These are phyloP conservation scores for Rhabdophis nuchalis DNA, from an alignment of 2,797 vertebrate species.

Conservation along the genomic window DNA sequence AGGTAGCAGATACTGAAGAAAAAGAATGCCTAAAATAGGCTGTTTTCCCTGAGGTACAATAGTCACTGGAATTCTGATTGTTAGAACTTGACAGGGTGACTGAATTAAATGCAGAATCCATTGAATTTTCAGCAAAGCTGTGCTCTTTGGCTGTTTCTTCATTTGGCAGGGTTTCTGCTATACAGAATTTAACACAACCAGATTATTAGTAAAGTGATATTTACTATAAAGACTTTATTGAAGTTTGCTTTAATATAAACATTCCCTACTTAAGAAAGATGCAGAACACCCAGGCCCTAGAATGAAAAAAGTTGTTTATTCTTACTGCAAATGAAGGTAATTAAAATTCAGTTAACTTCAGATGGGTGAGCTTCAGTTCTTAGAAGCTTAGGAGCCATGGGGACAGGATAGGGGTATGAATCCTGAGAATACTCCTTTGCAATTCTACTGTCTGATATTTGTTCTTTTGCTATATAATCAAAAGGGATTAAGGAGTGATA, in stretches of 20 bases:
- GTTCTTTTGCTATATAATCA: conserved; percentile 82
- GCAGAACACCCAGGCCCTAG: background rate
- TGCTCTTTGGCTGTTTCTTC: conserved; percentile 84
- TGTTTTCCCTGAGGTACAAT: conserved; percentile 68
- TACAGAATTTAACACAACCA: conserved; percentile 36
- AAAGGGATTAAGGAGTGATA: background rate
- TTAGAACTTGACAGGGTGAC: conserved; percentile 74
- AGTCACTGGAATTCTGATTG: conserved; percentile 71
- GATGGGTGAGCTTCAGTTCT: conserved; percentile 80
- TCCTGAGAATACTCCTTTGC: conserved; percentile 82
- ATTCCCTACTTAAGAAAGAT: background rate
- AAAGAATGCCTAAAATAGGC: conserved; percentile 69
- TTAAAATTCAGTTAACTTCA: conserved; percentile 79
- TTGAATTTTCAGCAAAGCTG: conserved; percentile 75
- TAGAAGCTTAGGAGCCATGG: conserved; percentile 84
- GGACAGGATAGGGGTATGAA: conserved; percentile 76
- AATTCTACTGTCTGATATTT: conserved; percentile 76
- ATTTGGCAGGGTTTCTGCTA: conserved; percentile 82
- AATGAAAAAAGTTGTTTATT: background rate
- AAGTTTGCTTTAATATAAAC: background rate
- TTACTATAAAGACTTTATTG: background rate
- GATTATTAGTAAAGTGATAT: background rate
- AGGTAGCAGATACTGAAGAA: conserved; percentile 61
- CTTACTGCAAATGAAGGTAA: background rate
- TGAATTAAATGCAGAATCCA: conserved; percentile 84